Base-by-base conservation (phyloP, 2,888 invertebrate species). In the Cylloceria caligata region DNA sequence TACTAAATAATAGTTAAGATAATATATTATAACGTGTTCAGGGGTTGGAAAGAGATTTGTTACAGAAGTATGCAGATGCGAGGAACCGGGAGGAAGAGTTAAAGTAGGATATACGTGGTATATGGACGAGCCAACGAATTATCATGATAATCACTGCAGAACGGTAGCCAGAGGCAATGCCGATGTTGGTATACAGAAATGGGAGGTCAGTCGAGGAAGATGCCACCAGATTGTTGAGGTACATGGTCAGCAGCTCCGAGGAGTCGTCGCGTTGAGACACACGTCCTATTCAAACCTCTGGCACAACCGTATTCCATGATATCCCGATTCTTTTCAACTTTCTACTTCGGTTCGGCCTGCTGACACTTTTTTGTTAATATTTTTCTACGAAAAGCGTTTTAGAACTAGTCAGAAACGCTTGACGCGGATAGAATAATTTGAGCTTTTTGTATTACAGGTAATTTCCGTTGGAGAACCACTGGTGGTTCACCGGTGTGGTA, bases 101-200 rank as follows among this genome's bases (percentile, higher is more conserved):
- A 30, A 81, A 76, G 74, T 72, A 73, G 83, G 81, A 83, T 84
- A 83, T 47, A 71, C 45, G 16, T 49, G 4, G 45, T 62, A 36
- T 69, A 60, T 83, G 81, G 86, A 72, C 86, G 82, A 84, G 87
- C 84, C 81, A 84, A 85, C 88, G 89, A 88, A 89, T 89, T 88
- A 89, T 89, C 89, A 88, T 89, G 87, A 89, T 88, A 88, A 89
- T 89, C 88, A 87, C 87, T 83, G 65, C 11, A 27, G 84, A 88
- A 89, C 88, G 83, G 87, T 88, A 88, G 87, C 86, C 86, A 83
- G 82, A 71, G 64, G 49, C 76, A 49, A 36, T 16, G 74, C 19
- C 24, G 30, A 30, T 62, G 34, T 45, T 45, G 62, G 69, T 75
- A 42, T 27, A 57, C 13, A 69, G 74, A 69, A 80, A 64, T 60